These are phyloP conservation scores for Gavialis gangeticus DNA, from an alignment of 2,113 vertebrate genomes.

Conservation along the genomic window DNA sequence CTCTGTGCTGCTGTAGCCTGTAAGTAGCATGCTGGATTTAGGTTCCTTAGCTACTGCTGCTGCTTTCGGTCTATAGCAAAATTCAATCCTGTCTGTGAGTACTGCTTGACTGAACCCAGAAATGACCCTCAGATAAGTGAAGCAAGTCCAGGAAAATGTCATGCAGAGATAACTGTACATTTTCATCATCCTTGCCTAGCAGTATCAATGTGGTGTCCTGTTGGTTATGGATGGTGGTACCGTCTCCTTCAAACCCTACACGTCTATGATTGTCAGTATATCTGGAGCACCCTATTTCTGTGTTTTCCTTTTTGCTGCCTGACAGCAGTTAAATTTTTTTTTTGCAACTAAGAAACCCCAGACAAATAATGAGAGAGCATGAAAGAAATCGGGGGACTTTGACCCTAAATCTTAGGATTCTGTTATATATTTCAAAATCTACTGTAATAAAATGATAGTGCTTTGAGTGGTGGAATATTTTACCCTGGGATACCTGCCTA, in stretches of 20 bases:
- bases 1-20: no score
- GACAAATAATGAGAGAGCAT: not conserved
- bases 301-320: not conserved
- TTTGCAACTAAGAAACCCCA: not conserved
- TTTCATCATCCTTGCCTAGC: not conserved
- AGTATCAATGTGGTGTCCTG: not conserved
- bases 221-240: not conserved
- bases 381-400: not conserved
- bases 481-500: not conserved
- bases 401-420: not conserved
- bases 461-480: not conserved
- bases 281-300: not conserved
- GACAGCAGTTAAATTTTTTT: not conserved
- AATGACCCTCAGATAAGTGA: not conserved
- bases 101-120: not conserved
- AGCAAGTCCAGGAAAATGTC: not conserved
- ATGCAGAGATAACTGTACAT: not conserved
- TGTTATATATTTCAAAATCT: not conserved
- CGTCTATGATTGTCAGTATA: not conserved
- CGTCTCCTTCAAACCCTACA: not conserved
- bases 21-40: not conserved
- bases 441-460: rapidly evolving
- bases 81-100: not conserved
- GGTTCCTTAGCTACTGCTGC: not conserved
- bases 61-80: not conserved